phyloP scores from a whole-genome alignment of 2,113 vertebrate genomes.

The Circaetus gallicus region DNA sequence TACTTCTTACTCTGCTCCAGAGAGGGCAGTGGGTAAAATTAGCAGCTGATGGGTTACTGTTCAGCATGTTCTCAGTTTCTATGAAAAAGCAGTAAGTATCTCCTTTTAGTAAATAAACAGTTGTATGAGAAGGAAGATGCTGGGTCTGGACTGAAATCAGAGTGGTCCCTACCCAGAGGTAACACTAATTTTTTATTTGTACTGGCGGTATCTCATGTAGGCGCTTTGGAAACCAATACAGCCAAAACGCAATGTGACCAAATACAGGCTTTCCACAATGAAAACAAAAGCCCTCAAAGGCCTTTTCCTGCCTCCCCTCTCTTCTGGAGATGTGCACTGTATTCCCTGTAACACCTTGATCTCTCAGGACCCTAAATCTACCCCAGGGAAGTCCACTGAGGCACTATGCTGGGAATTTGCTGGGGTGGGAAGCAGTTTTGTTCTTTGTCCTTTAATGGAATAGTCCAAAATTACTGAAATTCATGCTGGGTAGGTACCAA shows the following conservation, averaged over 20 bases:
- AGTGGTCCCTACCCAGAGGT: not conserved
- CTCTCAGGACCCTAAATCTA: not conserved
- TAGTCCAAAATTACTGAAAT: not conserved
- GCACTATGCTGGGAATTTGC: not conserved
- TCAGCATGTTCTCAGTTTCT: not conserved
- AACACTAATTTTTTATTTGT: not conserved
- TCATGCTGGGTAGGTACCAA: not conserved
- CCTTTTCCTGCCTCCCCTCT: not conserved
- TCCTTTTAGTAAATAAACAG: not conserved
- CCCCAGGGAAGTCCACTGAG: rapidly evolving
- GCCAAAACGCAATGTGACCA: rapidly evolving
- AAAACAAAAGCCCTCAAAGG: not conserved
- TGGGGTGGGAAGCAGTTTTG: not conserved
- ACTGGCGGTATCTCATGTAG: not conserved
- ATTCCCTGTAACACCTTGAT: rapidly evolving
- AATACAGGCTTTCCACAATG: not conserved
- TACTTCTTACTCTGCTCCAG: not conserved
- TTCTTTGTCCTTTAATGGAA: not conserved
- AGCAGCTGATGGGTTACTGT: not conserved
- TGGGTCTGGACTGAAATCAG: not conserved
- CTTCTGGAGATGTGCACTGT: not conserved
- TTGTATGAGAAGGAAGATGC: not conserved
- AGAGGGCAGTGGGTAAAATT: not conserved
- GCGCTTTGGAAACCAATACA: not conserved
- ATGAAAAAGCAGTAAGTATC: not conserved